Conservation (phyloP, 2,888 invertebrate species). For the Perithous albicinctus region DNA sequence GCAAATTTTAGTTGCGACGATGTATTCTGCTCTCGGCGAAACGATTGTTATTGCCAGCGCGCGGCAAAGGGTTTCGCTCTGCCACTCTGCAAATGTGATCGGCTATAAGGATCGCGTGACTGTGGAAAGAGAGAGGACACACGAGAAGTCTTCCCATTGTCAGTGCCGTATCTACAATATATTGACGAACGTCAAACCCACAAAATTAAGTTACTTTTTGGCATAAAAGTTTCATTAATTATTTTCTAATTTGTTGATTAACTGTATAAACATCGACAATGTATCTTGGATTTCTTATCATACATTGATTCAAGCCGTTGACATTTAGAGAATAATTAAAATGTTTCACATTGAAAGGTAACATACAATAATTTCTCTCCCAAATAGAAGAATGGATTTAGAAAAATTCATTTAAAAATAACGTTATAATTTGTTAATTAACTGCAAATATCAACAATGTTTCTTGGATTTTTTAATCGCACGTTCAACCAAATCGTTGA, state of each 20-base stretch:
- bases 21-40: not conserved
- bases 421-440: too few relatives aligned
- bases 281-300: too few relatives aligned
- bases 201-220: not conserved
- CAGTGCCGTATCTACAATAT: constrained; percentile 45
- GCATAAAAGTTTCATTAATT: not conserved
- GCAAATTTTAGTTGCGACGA: not conserved
- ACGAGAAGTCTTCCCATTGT: constrained; percentile 31
- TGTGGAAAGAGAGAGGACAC: constrained; percentile 42
- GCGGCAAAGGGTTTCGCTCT: not conserved
- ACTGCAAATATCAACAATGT: too few relatives aligned
- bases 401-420: too few relatives aligned
- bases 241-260: not conserved
- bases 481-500: too few relatives aligned
- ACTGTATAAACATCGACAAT: too few relatives aligned
- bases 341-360: too few relatives aligned
- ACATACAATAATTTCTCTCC: too few relatives aligned
- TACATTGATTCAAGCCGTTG: too few relatives aligned
- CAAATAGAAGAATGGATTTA: too few relatives aligned
- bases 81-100: constrained; percentile 40
- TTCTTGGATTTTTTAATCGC: too few relatives aligned
- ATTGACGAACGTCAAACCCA: not conserved
- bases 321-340: too few relatives aligned
- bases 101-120: constrained; percentile 55
- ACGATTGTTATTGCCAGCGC: not conserved